phyloP scores from a whole-genome alignment of 2,888 invertebrate species.

The Acleris cristana region DNA sequence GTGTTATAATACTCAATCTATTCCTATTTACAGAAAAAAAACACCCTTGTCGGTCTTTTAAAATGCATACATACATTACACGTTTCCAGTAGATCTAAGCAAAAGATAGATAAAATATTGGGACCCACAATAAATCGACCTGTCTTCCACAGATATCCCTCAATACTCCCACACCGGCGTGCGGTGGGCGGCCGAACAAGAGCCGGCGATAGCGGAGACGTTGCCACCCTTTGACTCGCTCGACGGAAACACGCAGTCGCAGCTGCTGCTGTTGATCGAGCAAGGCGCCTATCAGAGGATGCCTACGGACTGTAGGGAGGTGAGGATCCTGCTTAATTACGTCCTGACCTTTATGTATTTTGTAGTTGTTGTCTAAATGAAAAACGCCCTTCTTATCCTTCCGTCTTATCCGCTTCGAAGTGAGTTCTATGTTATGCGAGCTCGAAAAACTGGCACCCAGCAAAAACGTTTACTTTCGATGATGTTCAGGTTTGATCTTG shows the following conservation, averaged over 20 bases:
- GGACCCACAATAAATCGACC: neutral
- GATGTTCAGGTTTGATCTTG: no score
- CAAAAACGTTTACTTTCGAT: no score
- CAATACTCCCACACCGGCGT: conserved; percentile 72
- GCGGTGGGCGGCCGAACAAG: conserved; percentile 65
- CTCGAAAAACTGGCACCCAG: no score
- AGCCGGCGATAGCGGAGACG: conserved; percentile 55
- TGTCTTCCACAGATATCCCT: conserved; percentile 79
- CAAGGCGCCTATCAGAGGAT: conserved; percentile 90
- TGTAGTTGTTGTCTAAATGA: neutral
- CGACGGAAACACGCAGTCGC: conserved; percentile 91
- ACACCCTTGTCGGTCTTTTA: no score
- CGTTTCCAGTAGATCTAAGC: neutral
- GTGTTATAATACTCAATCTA: no score
- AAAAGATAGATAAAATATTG: no score
- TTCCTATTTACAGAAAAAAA: no score
- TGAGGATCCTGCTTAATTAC: conserved; percentile 46
- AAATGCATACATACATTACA: no score
- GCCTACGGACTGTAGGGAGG: conserved; percentile 88
- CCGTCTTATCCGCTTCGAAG: no score
- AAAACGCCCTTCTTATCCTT: no score
- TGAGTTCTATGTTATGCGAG: no score
- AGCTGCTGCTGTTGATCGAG: conserved; percentile 88
- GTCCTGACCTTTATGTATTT: neutral
- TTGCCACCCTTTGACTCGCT: conserved; percentile 87